A percentile compares a stretch with the other conserved stretches of the same genome.
Conservation (phyloP, 2,888 invertebrate species). For the Aphodius granarius region DNA sequence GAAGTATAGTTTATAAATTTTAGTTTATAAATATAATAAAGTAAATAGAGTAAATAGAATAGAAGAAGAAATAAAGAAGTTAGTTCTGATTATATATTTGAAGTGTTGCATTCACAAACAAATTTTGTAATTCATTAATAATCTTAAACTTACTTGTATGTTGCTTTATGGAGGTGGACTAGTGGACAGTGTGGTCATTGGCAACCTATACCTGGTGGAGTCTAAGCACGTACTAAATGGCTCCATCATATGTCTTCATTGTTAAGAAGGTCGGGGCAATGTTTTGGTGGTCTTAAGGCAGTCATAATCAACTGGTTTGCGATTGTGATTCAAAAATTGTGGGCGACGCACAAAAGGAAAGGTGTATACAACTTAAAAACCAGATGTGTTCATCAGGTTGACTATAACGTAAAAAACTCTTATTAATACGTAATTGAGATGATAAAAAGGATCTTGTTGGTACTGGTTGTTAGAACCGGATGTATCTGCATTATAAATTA, state of each 20-base stretch:
- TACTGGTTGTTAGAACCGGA: too few relatives aligned
- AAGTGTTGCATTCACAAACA: too few relatives aligned
- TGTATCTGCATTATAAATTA: too few relatives aligned
- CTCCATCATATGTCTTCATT: conserved; percentile 28
- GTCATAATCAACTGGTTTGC: not conserved
- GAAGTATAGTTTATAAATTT: not conserved
- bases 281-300: conserved; percentile 3
- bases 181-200: not conserved
- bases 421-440: not conserved
- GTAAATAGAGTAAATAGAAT: not conserved
- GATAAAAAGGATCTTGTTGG: not conserved
- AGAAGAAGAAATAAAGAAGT: too few relatives aligned
- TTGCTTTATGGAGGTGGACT: not conserved
- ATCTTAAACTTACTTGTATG: not conserved
- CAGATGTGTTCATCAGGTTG: not conserved
- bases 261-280: conserved; percentile 34
- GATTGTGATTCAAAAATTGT: not conserved
- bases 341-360: not conserved
- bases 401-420: not conserved
- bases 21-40: not conserved
- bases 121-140: conserved; percentile 1
- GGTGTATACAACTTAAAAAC: not conserved
- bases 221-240: conserved; percentile 31
- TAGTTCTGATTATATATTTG: too few relatives aligned
- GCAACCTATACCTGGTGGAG: conserved; percentile 21